Conservation (phyloP, 2,797 vertebrate genomes). For the Coregonus suidteri region DNA sequence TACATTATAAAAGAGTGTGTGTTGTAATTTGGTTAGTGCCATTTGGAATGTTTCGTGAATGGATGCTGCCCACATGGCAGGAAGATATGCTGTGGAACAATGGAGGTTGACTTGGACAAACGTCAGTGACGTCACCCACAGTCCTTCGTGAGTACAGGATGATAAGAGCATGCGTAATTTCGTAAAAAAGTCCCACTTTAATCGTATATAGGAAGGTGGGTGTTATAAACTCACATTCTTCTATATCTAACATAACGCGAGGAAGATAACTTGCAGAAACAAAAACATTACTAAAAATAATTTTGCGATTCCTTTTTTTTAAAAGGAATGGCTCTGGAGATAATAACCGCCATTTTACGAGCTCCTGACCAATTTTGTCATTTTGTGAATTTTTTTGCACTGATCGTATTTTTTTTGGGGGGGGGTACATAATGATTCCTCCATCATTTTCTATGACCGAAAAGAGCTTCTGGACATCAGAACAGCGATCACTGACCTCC, state of each 20-base stretch:
- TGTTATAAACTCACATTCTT: constrained; percentile 10
- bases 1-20: background rate
- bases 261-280: constrained; percentile 52
- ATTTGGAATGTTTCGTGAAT: background rate
- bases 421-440: too few relatives aligned
- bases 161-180: background rate
- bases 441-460: too few relatives aligned
- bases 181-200: background rate
- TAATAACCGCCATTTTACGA: too few relatives aligned
- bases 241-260: constrained; percentile 45
- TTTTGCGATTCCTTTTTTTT: too few relatives aligned
- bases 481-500: too few relatives aligned
- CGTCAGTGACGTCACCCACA: background rate
- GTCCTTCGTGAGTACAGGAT: background rate
- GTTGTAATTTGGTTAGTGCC: background rate
- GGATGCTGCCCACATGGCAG: too few relatives aligned
- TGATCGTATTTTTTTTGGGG: too few relatives aligned
- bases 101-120: background rate
- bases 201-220: background rate
- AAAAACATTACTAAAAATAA: constrained; percentile 45
- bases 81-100: too few relatives aligned
- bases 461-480: too few relatives aligned
- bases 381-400: too few relatives aligned
- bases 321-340: too few relatives aligned
- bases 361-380: too few relatives aligned